Conservation (phyloP, 2,797 vertebrate species). For the Acipenser transmontanus region DNA sequence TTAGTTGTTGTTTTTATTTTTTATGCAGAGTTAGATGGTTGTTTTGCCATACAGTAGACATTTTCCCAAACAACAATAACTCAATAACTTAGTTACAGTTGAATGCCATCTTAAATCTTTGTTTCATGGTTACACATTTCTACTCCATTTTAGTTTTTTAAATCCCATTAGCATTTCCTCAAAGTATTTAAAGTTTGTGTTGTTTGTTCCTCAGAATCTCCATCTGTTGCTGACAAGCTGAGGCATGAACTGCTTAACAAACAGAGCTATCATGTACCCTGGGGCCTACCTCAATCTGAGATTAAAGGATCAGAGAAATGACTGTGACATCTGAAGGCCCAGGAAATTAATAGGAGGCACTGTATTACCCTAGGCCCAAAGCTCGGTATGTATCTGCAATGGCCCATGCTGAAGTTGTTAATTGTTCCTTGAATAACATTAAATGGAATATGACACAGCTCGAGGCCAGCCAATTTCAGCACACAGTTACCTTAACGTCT, state of each 20-base stretch:
- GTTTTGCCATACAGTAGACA: too few relatives aligned
- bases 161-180: neutral
- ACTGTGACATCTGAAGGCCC: slow-evolving; percentile 6
- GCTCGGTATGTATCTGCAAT: slow-evolving; percentile 10
- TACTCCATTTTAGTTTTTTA: neutral
- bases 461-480: neutral
- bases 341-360: neutral
- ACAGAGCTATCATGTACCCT: slow-evolving; percentile 13
- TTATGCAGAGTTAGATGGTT: too few relatives aligned
- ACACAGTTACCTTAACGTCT: neutral
- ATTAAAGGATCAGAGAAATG: slow-evolving; percentile 19
- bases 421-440: slow-evolving; percentile 12
- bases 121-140: neutral
- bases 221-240: slow-evolving; percentile 17
- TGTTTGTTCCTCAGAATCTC: slow-evolving; percentile 10
- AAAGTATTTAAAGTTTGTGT: neutral
- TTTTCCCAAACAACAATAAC: too few relatives aligned
- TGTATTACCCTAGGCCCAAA: slow-evolving; percentile 20
- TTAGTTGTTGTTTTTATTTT: too few relatives aligned
- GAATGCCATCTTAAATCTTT: too few relatives aligned
- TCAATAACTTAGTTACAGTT: too few relatives aligned
- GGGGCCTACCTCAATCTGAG: slow-evolving; percentile 13
- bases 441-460: neutral
- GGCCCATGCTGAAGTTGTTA: slow-evolving; percentile 7
- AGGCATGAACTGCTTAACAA: slow-evolving; percentile 14